Conservation (phyloP, 2,797 vertebrate genomes). For the Melanotaenia maccullochi region DNA sequence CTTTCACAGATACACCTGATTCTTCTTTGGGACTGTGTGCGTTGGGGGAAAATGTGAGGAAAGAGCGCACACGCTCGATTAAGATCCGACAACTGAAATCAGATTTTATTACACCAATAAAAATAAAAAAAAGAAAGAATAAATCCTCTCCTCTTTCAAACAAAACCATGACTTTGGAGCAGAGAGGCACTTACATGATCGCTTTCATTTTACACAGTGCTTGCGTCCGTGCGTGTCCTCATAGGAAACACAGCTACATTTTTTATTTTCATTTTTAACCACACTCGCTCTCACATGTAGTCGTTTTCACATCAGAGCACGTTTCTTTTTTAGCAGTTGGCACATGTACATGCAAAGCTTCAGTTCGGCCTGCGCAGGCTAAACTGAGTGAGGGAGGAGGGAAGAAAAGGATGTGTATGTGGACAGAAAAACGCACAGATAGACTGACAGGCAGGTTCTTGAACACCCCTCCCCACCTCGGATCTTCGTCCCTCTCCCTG, state of each 20-base stretch:
- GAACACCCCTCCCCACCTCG: slow-evolving; percentile 61
- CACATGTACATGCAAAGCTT: slow-evolving; percentile 97
- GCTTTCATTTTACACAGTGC: slow-evolving; percentile 62
- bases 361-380: slow-evolving; percentile 80
- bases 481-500: slow-evolving; percentile 56
- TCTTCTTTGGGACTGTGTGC: neutral
- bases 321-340: slow-evolving; percentile 81
- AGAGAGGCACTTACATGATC: slow-evolving; percentile 79
- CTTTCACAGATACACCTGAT: slow-evolving; percentile 11
- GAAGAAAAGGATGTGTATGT: slow-evolving; percentile 60
- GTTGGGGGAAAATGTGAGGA: slow-evolving; percentile 15
- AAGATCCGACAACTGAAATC: slow-evolving; percentile 57
- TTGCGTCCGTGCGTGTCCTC: slow-evolving; percentile 41
- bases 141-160: slow-evolving; percentile 37
- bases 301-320: slow-evolving; percentile 71
- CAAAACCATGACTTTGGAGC: slow-evolving; percentile 54
- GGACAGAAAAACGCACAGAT: slow-evolving; percentile 64
- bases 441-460: slow-evolving; percentile 84
- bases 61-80: slow-evolving; percentile 47
- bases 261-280: slow-evolving; percentile 38
- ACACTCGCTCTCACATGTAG: slow-evolving; percentile 56
- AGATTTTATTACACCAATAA: slow-evolving; percentile 70
- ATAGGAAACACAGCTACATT: slow-evolving; percentile 69
- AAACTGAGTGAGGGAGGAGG: slow-evolving; percentile 56
- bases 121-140: slow-evolving; percentile 44